Evolutionary conservation across 2,113 vertebrate genomes (phyloP).

Genomic region (Platycercus adscitus): DNA sequence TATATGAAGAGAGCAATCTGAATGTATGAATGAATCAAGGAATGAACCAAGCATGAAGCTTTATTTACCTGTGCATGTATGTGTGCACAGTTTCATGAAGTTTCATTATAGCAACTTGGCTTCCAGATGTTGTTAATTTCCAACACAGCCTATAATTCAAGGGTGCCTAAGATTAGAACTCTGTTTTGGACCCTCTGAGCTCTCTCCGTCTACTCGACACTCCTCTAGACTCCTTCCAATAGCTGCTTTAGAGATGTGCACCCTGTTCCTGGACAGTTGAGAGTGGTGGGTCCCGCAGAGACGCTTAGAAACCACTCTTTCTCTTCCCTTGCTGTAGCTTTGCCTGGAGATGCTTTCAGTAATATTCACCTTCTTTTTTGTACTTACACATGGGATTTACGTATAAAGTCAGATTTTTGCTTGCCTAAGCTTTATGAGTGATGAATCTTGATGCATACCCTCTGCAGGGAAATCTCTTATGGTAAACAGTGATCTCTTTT

Average conservation of each 20-base stretch:
- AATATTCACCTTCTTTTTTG: background rate
- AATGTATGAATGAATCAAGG: background rate
- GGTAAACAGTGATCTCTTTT: background rate
- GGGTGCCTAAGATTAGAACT: background rate
- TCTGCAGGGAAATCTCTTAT: background rate
- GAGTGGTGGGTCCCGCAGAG: accelerated
- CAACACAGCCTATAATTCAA: background rate
- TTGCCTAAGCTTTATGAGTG: background rate
- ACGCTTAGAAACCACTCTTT: background rate
- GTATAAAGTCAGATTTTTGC: background rate
- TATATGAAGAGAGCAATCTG: background rate
- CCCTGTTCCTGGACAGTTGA: background rate
- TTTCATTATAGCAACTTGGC: background rate
- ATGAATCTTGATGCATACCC: background rate
- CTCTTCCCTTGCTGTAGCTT: background rate
- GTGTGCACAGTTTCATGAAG: background rate
- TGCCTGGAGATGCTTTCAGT: background rate
- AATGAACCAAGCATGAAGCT: background rate
- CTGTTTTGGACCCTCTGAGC: background rate
- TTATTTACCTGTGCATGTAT: background rate
- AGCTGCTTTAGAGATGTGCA: background rate
- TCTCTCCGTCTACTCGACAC: background rate
- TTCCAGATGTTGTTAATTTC: background rate
- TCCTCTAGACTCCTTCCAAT: background rate
- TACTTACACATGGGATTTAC: background rate